Conservation (phyloP, 2,113 vertebrate genomes). For the Channa maculata region DNA sequence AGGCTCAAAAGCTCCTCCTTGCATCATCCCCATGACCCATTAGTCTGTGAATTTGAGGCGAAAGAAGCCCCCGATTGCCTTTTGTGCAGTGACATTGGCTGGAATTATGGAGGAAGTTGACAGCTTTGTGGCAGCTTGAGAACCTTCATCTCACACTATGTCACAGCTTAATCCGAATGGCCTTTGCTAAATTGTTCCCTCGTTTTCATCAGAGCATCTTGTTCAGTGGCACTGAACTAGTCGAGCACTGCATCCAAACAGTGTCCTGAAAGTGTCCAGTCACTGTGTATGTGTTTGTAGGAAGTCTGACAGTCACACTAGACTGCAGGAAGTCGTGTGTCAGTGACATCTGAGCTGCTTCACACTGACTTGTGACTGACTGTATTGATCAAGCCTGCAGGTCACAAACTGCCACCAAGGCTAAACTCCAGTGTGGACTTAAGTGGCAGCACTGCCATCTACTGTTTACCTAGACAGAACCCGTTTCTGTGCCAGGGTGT, state of each 20-base stretch:
- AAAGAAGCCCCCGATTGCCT: not conserved
- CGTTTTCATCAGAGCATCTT: not conserved
- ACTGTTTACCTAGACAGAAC: not conserved
- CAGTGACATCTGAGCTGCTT: conserved; percentile 13
- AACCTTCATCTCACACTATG: not conserved
- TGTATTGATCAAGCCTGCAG: not conserved
- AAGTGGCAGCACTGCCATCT: conserved; percentile 11
- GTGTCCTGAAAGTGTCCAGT: not conserved
- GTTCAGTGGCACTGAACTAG: not conserved
- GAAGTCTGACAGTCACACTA: not conserved
- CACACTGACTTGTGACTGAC: not conserved
- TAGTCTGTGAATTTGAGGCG: not conserved
- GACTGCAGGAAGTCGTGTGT: not conserved
- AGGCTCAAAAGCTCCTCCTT: conserved; percentile 11
- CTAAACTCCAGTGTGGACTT: not conserved
- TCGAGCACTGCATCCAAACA: not conserved
- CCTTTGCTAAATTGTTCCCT: not conserved
- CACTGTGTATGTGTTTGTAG: not conserved
- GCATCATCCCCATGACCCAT: conserved; percentile 4
- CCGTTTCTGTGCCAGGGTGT: too few relatives aligned
- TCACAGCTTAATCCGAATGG: not conserved
- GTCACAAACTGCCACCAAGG: not conserved
- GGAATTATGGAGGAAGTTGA: not conserved
- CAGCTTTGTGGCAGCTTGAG: not conserved
- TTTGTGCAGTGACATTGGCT: conserved; percentile 16